Percentiles rank a stretch among this genome's conserved stretches.
Conservation (phyloP, 2,888 invertebrate species). For the Microchrysa polita region DNA sequence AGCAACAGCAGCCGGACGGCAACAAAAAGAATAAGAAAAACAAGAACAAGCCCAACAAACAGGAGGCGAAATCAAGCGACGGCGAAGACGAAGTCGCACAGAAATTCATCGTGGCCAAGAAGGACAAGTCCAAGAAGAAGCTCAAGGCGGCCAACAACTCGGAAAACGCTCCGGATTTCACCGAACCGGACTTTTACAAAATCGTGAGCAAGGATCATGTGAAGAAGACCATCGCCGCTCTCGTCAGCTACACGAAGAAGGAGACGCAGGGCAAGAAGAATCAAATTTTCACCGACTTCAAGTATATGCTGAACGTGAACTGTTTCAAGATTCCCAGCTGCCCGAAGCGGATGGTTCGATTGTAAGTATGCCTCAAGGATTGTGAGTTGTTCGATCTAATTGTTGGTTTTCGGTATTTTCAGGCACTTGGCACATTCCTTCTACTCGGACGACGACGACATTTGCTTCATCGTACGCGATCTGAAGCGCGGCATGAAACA, state of each 20-base stretch:
- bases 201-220: constrained; percentile 52
- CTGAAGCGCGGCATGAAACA: constrained; percentile 74
- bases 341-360: constrained; percentile 69
- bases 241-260: constrained; percentile 55
- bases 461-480: constrained; percentile 83
- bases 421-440: constrained; percentile 71
- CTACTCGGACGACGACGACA: constrained; percentile 72
- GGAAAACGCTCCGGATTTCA: neutral
- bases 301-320: constrained; percentile 57
- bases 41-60: neutral
- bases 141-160: neutral
- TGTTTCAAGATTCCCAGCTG: constrained; percentile 73
- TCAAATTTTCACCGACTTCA: constrained; percentile 59
- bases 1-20: too few species aligned
- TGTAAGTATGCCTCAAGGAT: constrained; percentile 71
- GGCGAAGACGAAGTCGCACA: neutral
- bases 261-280: constrained; percentile 56
- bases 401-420: neutral
- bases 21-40: neutral
- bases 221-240: constrained; percentile 55
- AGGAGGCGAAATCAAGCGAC: neutral
- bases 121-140: neutral
- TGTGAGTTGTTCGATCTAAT: neutral
- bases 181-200: neutral
- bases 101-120: neutral